These are phyloP conservation scores for Leptestheria dahalacensis DNA, from an alignment of 1,140 invertebrate genomes.

Conservation along the genomic window DNA sequence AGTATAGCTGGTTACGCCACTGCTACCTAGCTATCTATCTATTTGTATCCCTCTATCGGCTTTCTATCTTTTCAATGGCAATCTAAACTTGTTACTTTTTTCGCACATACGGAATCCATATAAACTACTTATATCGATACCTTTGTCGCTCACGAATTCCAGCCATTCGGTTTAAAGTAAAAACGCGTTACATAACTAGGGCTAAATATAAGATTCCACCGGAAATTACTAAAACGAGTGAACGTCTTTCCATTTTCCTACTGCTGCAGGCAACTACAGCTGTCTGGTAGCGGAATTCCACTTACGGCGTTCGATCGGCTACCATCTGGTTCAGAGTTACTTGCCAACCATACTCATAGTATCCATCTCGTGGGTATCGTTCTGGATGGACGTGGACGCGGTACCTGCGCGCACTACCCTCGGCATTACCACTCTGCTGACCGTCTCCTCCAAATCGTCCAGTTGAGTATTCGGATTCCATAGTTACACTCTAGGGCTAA, in stretches of 20 bases:
- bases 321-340: slow-evolving; percentile 47
- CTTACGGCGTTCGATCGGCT: slow-evolving; percentile 39
- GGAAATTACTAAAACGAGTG: too few species aligned
- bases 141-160: too few species aligned
- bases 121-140: too few species aligned
- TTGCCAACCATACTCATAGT: slow-evolving; percentile 48
- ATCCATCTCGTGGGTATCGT: slow-evolving; percentile 48
- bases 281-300: slow-evolving; percentile 40
- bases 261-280: slow-evolving; percentile 40
- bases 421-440: slow-evolving; percentile 42
- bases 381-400: slow-evolving; percentile 48
- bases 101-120: too few species aligned
- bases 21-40: too few species aligned
- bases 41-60: too few species aligned
- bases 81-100: too few species aligned
- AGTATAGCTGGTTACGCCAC: too few species aligned
- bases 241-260: slow-evolving; percentile 5
- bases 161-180: too few species aligned
- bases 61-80: too few species aligned
- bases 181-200: too few species aligned
- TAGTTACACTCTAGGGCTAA: slow-evolving; percentile 7
- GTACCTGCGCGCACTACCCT: slow-evolving; percentile 46
- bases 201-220: too few species aligned
- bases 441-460: slow-evolving; percentile 38
- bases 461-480: slow-evolving; percentile 23